Conservation (phyloP, 92 coral and sea anemone species). For the Chrysogorgia sp. region DNA sequence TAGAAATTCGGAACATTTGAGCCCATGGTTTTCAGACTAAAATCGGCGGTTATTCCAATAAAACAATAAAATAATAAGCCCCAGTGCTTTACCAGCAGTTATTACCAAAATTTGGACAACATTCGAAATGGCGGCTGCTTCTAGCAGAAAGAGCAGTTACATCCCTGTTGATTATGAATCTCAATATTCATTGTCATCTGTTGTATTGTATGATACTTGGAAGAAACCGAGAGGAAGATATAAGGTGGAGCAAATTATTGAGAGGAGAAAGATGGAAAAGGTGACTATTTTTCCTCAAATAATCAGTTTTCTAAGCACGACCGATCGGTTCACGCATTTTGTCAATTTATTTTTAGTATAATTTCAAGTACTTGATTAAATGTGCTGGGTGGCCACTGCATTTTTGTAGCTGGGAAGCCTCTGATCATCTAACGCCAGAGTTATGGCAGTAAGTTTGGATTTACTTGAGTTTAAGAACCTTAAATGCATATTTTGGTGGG, state of each 20-base stretch:
- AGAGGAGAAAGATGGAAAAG: slow-evolving; percentile 3
- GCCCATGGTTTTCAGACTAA: too few species aligned
- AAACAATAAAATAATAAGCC: too few species aligned
- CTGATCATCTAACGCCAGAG: slow-evolving; percentile 8
- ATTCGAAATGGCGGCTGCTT: slow-evolving; percentile 4
- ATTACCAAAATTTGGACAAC: too few species aligned
- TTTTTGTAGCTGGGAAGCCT: slow-evolving; percentile 4
- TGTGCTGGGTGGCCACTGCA: slow-evolving; percentile 4
- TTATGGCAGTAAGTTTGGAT: too few species aligned
- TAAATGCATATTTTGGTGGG: too few species aligned
- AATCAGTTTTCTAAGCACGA: too few species aligned
- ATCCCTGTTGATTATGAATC: slow-evolving; percentile 3
- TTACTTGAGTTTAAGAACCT: too few species aligned
- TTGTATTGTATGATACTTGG: background rate
- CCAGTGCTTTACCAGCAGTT: too few species aligned
- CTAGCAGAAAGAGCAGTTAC: too few species aligned
- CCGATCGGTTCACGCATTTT: too few species aligned
- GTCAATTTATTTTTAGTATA: background rate
- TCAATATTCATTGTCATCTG: background rate
- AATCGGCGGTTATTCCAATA: too few species aligned
- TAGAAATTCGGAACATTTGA: too few species aligned
- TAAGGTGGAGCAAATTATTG: slow-evolving; percentile 1
- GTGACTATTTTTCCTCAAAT: background rate
- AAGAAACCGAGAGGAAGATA: slow-evolving; percentile 8
- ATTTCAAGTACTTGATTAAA: background rate